Evolutionary conservation across 2,113 vertebrate species (phyloP).

Genomic region (Mastomys natalensis): DNA sequence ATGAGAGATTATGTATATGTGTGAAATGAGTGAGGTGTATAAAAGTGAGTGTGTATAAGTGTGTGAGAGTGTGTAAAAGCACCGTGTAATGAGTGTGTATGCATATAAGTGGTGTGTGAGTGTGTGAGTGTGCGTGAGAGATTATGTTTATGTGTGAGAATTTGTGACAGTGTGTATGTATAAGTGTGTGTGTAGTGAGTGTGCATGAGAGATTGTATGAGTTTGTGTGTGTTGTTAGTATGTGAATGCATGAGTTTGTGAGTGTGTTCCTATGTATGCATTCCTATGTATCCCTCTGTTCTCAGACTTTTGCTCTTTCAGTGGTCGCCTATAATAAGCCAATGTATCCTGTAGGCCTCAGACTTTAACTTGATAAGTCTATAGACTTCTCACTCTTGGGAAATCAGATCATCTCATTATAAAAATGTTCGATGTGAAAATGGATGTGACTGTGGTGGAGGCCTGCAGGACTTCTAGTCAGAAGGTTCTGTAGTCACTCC

Average conservation of each 20-base stretch:
- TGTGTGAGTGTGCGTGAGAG: background rate
- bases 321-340: background rate
- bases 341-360: background rate
- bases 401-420: background rate
- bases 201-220: background rate
- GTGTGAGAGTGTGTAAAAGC: background rate
- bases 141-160: no score
- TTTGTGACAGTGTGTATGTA: background rate
- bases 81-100: no score
- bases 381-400: background rate
- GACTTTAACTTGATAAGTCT: background rate
- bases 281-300: background rate
- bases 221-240: background rate
- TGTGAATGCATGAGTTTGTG: background rate
- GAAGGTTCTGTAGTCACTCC: background rate
- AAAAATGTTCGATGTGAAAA: background rate
- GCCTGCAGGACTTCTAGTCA: background rate
- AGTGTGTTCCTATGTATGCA: no score
- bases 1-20: background rate
- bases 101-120: background rate
- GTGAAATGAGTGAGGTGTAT: background rate
- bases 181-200: background rate
- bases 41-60: background rate
- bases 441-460: background rate
- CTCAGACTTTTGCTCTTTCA: background rate